Conservation (phyloP, 2,113 vertebrate genomes). For the Anarrhichthys ocellatus region DNA sequence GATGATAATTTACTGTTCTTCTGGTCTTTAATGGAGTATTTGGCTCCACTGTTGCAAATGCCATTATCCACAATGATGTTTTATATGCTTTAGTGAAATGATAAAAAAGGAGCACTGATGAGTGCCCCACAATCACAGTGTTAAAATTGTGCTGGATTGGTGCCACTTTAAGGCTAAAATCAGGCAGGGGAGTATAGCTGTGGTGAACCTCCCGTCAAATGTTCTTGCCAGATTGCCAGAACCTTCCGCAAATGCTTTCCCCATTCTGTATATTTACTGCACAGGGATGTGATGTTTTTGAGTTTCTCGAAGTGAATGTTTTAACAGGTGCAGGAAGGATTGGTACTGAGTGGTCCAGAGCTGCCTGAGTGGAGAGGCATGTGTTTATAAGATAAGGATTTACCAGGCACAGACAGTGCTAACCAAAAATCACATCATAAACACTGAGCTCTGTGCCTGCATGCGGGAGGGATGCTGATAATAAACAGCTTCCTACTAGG, state of each 20-base stretch:
- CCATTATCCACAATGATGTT: conserved; percentile 75
- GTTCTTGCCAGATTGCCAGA: conserved; percentile 22
- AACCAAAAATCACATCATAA: conserved; percentile 11
- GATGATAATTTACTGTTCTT: conserved; percentile 60
- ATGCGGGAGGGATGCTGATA: conserved; percentile 19
- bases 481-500: conserved; percentile 16
- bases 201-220: conserved; percentile 13
- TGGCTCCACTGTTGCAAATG: conserved; percentile 65
- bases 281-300: conserved; percentile 65
- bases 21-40: conserved; percentile 74
- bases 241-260: conserved; percentile 20
- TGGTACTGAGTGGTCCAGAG: conserved; percentile 51
- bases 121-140: conserved; percentile 10
- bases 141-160: conserved; percentile 35
- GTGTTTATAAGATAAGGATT: conserved; percentile 53
- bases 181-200: neutral
- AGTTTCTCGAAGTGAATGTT: conserved; percentile 64
- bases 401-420: conserved; percentile 30
- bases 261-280: conserved; percentile 64
- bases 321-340: conserved; percentile 75
- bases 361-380: conserved; percentile 26
- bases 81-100: conserved; percentile 45
- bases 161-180: conserved; percentile 34
- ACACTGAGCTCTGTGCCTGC: neutral
- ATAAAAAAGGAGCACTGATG: conserved; percentile 47